Conservation (phyloP, 1,140 invertebrate genomes). For the Venturia canescens region DNA sequence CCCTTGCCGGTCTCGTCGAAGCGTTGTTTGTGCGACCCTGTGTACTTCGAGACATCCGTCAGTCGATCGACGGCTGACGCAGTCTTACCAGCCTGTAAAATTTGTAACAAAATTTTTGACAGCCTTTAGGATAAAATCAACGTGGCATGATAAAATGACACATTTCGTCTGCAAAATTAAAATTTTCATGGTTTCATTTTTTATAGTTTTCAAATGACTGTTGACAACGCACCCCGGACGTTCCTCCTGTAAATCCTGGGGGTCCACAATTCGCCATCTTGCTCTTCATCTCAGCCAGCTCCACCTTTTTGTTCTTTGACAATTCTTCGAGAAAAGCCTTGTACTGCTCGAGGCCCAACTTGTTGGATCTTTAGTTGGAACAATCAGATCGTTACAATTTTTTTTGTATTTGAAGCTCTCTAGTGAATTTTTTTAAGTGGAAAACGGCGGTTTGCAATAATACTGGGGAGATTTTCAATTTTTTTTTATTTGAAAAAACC, state of each 20-base stretch:
- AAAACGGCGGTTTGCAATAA: too few species aligned
- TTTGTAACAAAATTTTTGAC: constrained; percentile 11
- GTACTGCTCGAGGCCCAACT: constrained; percentile 85
- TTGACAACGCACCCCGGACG: constrained; percentile 71
- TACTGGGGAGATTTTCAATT: too few species aligned
- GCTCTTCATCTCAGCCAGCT: constrained; percentile 84
- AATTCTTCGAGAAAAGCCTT: constrained; percentile 89
- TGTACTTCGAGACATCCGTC: constrained; percentile 94
- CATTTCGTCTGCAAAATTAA: too few species aligned
- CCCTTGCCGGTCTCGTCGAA: constrained; percentile 92
- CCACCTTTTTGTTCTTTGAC: constrained; percentile 87
- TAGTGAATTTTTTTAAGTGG: constrained; percentile 4
- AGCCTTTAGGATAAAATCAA: neutral
- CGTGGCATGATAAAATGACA: neutral
- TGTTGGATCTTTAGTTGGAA: constrained; percentile 76
- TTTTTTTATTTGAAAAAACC: too few species aligned
- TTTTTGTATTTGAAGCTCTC: neutral
- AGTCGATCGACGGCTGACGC: constrained; percentile 89
- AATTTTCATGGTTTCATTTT: neutral
- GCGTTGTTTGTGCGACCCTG: constrained; percentile 92
- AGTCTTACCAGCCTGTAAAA: constrained; percentile 79
- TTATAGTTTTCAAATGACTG: constrained; percentile 6
- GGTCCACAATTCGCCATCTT: constrained; percentile 87
- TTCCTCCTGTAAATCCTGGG: constrained; percentile 79
- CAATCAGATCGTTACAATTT: neutral